Evolutionary conservation across 2,113 vertebrate genomes (phyloP).

Genomic region (Bostrychus sinensis): DNA sequence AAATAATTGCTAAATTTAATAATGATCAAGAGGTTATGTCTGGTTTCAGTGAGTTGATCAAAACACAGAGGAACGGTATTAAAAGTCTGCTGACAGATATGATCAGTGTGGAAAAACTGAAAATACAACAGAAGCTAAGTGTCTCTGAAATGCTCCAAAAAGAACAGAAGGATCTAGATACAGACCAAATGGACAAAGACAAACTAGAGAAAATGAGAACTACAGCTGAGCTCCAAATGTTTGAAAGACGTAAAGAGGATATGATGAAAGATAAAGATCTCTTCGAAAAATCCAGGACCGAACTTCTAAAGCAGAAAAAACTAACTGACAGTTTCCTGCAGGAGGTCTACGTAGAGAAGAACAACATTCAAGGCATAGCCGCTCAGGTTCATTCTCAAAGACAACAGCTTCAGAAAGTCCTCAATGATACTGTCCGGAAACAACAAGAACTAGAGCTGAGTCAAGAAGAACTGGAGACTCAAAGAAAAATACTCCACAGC

Average conservation of each 20-base stretch:
- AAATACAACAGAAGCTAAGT: background rate
- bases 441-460: conserved; percentile 6
- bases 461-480: conserved; percentile 14
- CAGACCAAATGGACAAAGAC: background rate
- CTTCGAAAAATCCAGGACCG: background rate
- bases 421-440: background rate
- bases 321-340: background rate
- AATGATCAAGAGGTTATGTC: background rate
- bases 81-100: background rate
- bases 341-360: background rate
- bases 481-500: background rate
- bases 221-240: background rate
- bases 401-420: background rate
- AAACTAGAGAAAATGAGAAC: background rate
- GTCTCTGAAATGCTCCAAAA: background rate
- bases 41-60: background rate
- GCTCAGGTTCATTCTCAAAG: conserved; percentile 6
- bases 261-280: background rate
- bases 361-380: conserved; percentile 12
- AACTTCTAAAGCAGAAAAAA: background rate
- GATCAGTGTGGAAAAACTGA: background rate
- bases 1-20: background rate
- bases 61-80: background rate
- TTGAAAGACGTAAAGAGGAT: background rate
- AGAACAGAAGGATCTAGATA: background rate